Evolutionary conservation across 1,140 invertebrate genomes (phyloP).

Genomic region (Gryllus bimaculatus): DNA sequence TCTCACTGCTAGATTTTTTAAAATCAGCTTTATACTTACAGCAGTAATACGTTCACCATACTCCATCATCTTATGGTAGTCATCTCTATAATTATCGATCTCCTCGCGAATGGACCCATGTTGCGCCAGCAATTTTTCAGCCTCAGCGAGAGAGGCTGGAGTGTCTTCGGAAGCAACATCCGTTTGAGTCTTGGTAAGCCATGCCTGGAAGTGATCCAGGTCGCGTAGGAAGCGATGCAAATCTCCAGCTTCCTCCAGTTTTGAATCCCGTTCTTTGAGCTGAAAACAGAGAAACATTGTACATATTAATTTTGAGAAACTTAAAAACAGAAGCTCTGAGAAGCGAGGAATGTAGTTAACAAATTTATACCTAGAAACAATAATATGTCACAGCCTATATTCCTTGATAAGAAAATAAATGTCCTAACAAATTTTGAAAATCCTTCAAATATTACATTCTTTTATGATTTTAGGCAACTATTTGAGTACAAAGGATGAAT

Average conservation of each 20-base stretch:
- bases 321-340: no score
- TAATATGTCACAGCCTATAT: no score
- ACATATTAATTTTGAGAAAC: not conserved
- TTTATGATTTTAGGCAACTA: no score
- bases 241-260: slow-evolving; percentile 97
- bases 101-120: slow-evolving; percentile 97
- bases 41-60: slow-evolving; percentile 92
- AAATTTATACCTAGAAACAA: no score
- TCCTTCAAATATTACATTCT: no score
- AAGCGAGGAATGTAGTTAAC: no score
- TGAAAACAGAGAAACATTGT: slow-evolving; percentile 29
- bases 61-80: slow-evolving; percentile 98
- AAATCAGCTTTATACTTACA: slow-evolving; percentile 38
- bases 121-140: slow-evolving; percentile 90
- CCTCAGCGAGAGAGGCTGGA: slow-evolving; percentile 90
- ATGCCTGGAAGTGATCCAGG: slow-evolving; percentile 98
- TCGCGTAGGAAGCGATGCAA: slow-evolving; percentile 96
- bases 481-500: no score
- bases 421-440: no score
- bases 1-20: not conserved
- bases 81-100: slow-evolving; percentile 97
- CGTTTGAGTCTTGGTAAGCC: slow-evolving; percentile 96
- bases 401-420: no score
- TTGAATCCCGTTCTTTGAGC: slow-evolving; percentile 93
- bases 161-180: slow-evolving; percentile 97